A percentile compares a stretch with the other conserved stretches of the same genome.
Conservation (phyloP, 1,140 invertebrate genomes). For the Berghia stephanieae region DNA sequence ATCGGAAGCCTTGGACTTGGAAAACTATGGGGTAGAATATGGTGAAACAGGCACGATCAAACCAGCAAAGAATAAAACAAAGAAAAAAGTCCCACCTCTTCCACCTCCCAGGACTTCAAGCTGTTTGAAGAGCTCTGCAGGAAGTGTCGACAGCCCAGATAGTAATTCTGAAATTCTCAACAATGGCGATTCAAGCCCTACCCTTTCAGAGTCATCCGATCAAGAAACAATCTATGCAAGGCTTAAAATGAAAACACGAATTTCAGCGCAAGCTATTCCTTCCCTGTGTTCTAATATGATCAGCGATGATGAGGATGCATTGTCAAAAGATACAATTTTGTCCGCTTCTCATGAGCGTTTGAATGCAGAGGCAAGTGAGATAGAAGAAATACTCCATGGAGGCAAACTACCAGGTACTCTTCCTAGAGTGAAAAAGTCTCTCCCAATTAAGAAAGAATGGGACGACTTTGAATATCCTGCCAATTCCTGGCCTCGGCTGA, state of each 20-base stretch:
- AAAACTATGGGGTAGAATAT: neutral
- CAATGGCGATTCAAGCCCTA: neutral
- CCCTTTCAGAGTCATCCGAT: conserved; percentile 51
- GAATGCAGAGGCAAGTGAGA: conserved; percentile 24
- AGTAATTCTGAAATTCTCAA: neutral
- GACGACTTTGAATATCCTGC: conserved; percentile 22
- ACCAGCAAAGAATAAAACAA: conserved; percentile 13
- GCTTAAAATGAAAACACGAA: conserved; percentile 46
- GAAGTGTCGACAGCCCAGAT: neutral
- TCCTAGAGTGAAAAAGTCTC: conserved; percentile 31
- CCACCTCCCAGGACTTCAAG: conserved; percentile 45
- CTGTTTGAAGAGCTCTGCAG: too few species aligned
- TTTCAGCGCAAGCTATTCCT: conserved; percentile 44
- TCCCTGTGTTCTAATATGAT: conserved; percentile 42
- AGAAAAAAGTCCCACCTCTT: conserved; percentile 25
- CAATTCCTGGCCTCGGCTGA: conserved; percentile 57
- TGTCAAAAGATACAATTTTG: conserved; percentile 11
- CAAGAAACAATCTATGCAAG: conserved; percentile 52
- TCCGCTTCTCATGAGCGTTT: conserved; percentile 16
- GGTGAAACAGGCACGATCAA: neutral
- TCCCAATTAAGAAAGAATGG: conserved; percentile 12
- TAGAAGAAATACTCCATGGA: conserved; percentile 27
- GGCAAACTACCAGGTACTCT: conserved; percentile 27
- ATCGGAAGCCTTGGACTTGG: too few species aligned
- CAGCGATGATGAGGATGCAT: conserved; percentile 52